phyloP scores from a whole-genome alignment of 2,113 vertebrate genomes.

The Xerus inauris region DNA sequence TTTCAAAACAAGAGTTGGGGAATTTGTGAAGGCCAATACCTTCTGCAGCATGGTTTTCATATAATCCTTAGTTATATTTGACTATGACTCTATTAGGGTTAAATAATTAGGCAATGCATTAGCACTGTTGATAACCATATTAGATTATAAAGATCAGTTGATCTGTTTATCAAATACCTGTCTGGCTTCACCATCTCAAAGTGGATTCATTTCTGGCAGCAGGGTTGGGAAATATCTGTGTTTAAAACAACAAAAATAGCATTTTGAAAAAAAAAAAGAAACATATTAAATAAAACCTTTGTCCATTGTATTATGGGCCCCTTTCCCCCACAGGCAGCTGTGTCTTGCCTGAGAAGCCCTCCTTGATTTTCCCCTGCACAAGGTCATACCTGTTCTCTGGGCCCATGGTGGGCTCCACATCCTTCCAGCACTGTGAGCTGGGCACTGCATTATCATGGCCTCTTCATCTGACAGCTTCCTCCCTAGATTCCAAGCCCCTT shows the following conservation, averaged over 20 bases:
- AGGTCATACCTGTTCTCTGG: background rate
- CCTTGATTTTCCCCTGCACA: background rate
- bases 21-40: background rate
- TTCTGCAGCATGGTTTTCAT: background rate
- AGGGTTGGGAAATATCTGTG: background rate
- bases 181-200: background rate
- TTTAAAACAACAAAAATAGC: background rate
- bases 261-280: background rate
- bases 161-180: background rate
- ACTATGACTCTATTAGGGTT: background rate
- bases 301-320: background rate
- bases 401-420: fast-evolving
- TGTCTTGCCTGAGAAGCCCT: background rate
- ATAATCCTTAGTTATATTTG: background rate
- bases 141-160: background rate
- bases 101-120: background rate
- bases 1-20: background rate
- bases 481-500: background rate
- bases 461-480: background rate
- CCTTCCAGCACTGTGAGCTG: background rate
- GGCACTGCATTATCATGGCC: fast-evolving
- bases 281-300: background rate
- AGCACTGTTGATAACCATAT: background rate
- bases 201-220: background rate
- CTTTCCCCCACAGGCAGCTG: background rate